Base-by-base conservation (phyloP, 2,888 invertebrate species). In the Lordiphosa andalusiaca region DNA sequence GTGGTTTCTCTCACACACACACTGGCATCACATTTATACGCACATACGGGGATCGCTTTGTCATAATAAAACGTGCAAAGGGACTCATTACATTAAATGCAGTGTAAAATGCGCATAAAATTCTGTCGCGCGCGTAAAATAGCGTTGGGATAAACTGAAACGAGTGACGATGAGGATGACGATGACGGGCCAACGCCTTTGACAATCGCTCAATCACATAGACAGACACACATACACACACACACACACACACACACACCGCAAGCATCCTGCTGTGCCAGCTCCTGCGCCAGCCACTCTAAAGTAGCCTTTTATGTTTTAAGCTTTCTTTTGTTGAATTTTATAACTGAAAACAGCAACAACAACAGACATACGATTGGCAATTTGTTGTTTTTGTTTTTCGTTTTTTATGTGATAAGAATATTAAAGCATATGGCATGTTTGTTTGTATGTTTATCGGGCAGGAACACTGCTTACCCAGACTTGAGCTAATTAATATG, bases 41-140 rank as follows among this genome's bases (percentile, higher is more conserved):
- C 7, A 10, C 30, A 30, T 30, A 10, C 30, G 9, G 30, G 30
- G 30, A 30, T 30, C 30, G 30, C 30, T 30, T 10, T 30, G 30
- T 30, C 47, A 47, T 47, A 47, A 47, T 47, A 47, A 47, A 47
- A 50, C 39, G 21, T 25, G 25, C 40, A 48, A 39, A 76, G 77
- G 70, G 69, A 73, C 78, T 84, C 84, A 84, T 85, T 85, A 85
- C 84, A 85, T 83, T 85, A 85, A 85, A 84, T 83, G 84, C 85
- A 83, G 80, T 81, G 84, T 83, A 85, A 85, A 84, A 85, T 77
- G 73, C 75, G 73, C 82, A 80, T 85, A 85, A 85, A 84, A 76
- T 49, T 68, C 67, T 66, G 62, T 60, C 68, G 59, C 61, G 67
- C 30, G 52, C 47, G 38, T 51, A 57, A 56, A 58, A 58, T 41